Evolutionary conservation across 2,888 invertebrate species (phyloP), one percentile per base, ranked within the genome.

Genomic region (Lacanobia wlatinum): DNA sequence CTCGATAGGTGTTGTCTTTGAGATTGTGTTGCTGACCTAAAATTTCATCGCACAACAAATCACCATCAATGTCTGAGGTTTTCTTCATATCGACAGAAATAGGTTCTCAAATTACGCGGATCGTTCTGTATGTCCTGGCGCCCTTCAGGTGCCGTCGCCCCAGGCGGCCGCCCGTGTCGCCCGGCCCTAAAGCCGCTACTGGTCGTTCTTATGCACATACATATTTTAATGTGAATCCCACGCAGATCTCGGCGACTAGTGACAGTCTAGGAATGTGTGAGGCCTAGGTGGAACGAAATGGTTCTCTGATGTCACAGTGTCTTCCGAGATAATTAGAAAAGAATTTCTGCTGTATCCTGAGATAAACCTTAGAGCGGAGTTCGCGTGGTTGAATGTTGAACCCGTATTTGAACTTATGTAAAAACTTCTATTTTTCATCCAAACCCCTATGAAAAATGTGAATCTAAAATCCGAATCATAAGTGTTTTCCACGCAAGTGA

Each of bases 151-250:
- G n/a, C n/a, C n/a, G n/a, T n/a, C n/a, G n/a, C n/a, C n/a, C n/a
- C n/a, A n/a, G n/a, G n/a, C n/a, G n/a, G n/a, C n/a, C n/a, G n/a
- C n/a, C n/a, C n/a, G n/a, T n/a, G n/a, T n/a, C n/a, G n/a, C n/a
- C n/a, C n/a, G n/a, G n/a, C n/a, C n/a, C n/a, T n/a, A n/a, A n/a
- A n/a, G n/a, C n/a, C n/a, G n/a, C n/a, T n/a, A n/a, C n/a, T n/a
- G n/a, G n/a, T n/a, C n/a, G n/a, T n/a, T 53, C 21, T 52, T 52
- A 75, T 59, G 28, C 18, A 21, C 10, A 23, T 61, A 21, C 10
- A 23, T 61, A 21, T 50, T 56, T 50, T n/a, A 34, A 73, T 38
- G 38, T 48, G 23, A 12, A 61, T 46, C 34, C 9, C 23, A 14
- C 18, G 9, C 18, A 34, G n/a, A 38, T 38, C 12, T 58, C 58